A percentile compares a stretch with the other conserved stretches of the same genome.
These are phyloP conservation scores for Drosophila varians DNA, from an alignment of 1,140 invertebrate species.

Conservation along the genomic window DNA sequence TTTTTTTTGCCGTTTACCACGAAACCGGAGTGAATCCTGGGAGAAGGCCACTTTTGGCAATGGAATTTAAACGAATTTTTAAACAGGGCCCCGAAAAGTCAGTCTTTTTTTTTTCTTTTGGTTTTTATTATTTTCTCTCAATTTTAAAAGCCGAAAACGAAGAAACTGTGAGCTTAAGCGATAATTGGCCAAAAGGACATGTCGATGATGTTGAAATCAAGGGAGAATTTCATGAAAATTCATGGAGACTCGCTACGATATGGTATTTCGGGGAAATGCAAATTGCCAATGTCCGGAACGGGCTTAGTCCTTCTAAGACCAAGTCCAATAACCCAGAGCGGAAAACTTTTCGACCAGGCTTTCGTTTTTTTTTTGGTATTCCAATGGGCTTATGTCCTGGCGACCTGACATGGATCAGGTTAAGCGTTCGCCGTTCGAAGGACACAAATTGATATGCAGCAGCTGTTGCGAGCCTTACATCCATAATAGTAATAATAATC, in stretches of 20 bases:
- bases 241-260: neutral
- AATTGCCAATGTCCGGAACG: constrained; percentile 72
- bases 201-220: constrained; percentile 53
- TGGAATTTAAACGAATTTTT: constrained; percentile 81
- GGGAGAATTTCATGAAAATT: constrained; percentile 5
- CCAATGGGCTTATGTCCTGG: constrained; percentile 15
- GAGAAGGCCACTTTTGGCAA: constrained; percentile 47
- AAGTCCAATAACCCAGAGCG: constrained; percentile 27
- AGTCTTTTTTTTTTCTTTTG: too few species aligned
- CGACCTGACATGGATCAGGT: constrained; percentile 52
- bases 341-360: constrained; percentile 8
- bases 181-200: constrained; percentile 75
- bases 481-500: constrained; percentile 59
- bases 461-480: constrained; percentile 68
- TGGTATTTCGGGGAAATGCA: constrained; percentile 46
- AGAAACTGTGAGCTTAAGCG: constrained; percentile 61
- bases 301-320: constrained; percentile 61
- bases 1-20: too few species aligned
- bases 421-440: constrained; percentile 28
- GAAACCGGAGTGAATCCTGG: neutral
- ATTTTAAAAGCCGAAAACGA: constrained; percentile 26
- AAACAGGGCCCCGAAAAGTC: constrained; percentile 26
- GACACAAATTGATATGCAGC: constrained; percentile 77
- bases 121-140: constrained; percentile 6
- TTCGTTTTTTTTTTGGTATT: neutral